Conservation (phyloP, 2,113 vertebrate genomes). For the Colinus virginianus region DNA sequence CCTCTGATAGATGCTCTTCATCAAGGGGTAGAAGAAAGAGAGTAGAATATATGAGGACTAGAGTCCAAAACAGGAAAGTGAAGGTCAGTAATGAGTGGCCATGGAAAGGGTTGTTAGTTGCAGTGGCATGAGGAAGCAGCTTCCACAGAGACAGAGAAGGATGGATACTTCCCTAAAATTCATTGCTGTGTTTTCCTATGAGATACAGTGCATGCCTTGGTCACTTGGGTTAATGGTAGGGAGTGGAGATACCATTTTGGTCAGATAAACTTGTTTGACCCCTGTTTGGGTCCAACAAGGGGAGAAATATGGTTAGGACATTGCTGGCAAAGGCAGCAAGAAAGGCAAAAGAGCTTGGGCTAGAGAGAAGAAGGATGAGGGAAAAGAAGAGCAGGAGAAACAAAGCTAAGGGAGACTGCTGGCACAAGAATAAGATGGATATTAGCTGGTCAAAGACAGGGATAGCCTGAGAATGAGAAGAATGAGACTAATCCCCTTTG, state of each 20-base stretch:
- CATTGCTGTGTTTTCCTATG: neutral
- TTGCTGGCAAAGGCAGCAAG: neutral
- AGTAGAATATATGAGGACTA: fast-evolving
- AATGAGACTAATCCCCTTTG: neutral
- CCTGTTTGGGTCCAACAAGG: neutral
- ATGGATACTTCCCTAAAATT: neutral
- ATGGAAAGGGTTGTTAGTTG: neutral
- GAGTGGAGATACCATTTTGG: neutral
- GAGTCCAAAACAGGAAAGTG: neutral
- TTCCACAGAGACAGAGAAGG: neutral
- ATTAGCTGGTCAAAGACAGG: neutral
- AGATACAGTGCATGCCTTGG: neutral
- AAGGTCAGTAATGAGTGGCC: neutral
- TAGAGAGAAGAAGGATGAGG: neutral
- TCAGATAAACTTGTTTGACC: neutral
- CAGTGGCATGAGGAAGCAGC: neutral
- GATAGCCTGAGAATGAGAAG: neutral
- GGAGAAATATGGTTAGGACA: neutral
- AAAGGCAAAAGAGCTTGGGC: neutral
- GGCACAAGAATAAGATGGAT: neutral
- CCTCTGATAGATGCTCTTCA: neutral
- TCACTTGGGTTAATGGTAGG: neutral
- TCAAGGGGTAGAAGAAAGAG: neutral
- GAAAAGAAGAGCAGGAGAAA: neutral
- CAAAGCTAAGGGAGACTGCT: neutral